Percentiles rank a stretch among this genome's conserved stretches.
Evolutionary conservation across 1,140 invertebrate species (phyloP).

Genomic region (Copidosoma floridanum): DNA sequence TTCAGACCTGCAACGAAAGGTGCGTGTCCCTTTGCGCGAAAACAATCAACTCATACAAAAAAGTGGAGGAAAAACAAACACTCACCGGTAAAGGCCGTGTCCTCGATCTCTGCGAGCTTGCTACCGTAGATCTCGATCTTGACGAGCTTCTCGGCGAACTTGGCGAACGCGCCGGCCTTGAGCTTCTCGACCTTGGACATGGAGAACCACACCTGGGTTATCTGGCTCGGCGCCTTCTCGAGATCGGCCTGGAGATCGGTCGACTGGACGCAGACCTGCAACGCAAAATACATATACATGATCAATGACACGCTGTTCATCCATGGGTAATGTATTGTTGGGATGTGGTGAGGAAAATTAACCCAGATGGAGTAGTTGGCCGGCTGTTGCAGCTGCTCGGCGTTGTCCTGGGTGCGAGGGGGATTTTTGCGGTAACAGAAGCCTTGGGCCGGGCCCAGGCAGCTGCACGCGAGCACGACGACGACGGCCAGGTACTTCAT

Average conservation of each 20-base stretch:
- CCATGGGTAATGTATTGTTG: no score
- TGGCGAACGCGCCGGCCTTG: background rate
- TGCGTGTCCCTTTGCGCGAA: no score
- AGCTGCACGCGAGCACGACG: background rate
- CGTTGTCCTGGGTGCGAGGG: background rate
- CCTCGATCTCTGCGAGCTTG: constrained; percentile 22
- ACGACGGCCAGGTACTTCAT: background rate
- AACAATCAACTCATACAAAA: no score
- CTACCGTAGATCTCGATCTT: constrained; percentile 15
- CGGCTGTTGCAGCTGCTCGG: background rate
- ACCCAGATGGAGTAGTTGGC: constrained; percentile 19
- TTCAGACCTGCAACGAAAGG: background rate
- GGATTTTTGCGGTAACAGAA: constrained; percentile 23
- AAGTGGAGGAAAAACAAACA: no score
- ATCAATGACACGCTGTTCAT: no score
- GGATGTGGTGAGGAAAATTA: no score
- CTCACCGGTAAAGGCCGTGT: constrained; percentile 18
- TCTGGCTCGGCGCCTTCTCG: constrained; percentile 5
- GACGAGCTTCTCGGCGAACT: constrained; percentile 6
- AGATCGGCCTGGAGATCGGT: constrained; percentile 3
- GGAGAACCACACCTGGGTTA: constrained; percentile 12
- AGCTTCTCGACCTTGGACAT: constrained; percentile 11
- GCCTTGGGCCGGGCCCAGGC: background rate
- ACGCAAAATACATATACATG: no score
- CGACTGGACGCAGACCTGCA: constrained; percentile 18